These are phyloP conservation scores for Corythornis vintsioides DNA, from an alignment of 2,113 vertebrate species.

Conservation along the genomic window DNA sequence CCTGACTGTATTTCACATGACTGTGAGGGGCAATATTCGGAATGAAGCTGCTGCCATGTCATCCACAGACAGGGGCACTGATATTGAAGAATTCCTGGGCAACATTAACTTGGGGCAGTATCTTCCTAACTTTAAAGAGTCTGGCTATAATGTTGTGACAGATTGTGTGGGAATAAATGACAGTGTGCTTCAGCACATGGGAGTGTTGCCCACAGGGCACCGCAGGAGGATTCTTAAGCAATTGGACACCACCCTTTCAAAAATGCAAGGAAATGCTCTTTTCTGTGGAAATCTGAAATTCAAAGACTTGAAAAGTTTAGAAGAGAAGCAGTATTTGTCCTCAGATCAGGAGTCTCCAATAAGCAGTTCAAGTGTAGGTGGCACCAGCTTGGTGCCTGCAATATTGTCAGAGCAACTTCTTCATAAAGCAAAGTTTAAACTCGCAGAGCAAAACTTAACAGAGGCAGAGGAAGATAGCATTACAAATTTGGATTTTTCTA, in stretches of 20 bases:
- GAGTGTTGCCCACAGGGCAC: constrained; percentile 89
- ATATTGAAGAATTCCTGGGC: constrained; percentile 82
- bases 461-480: neutral
- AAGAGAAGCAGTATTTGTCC: neutral
- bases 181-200: constrained; percentile 78
- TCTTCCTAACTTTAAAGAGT: constrained; percentile 71
- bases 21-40: neutral
- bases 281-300: constrained; percentile 45
- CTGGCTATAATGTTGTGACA: constrained; percentile 77
- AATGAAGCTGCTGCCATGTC: constrained; percentile 80
- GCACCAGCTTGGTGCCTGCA: neutral
- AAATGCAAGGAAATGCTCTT: constrained; percentile 41
- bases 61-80: constrained; percentile 60
- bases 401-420: neutral
- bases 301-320: neutral
- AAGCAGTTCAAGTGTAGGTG: neutral
- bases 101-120: constrained; percentile 89
- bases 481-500: neutral
- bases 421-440: neutral
- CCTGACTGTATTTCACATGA: neutral
- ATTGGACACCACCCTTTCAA: constrained; percentile 73
- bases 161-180: constrained; percentile 84
- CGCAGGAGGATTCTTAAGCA: constrained; percentile 89
- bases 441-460: neutral
- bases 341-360: neutral